Conservation (phyloP, 1,140 invertebrate genomes). For the Lysiphlebus fabarum region DNA sequence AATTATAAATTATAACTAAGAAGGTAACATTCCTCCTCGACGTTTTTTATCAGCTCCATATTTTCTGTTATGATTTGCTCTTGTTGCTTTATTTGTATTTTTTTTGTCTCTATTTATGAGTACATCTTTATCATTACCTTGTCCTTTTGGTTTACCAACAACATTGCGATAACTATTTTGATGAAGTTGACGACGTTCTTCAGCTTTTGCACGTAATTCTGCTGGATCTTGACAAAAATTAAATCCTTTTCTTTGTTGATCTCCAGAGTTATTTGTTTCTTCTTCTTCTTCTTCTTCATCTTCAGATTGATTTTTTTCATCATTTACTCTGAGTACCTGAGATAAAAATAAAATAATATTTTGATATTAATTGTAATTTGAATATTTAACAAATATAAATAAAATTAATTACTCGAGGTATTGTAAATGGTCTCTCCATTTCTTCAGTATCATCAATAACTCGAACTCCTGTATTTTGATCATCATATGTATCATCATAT, state of each 20-base stretch:
- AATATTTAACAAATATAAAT: slow-evolving; percentile 16
- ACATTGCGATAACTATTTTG: slow-evolving; percentile 38
- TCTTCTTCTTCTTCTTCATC: slow-evolving; percentile 34
- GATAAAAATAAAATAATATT: slow-evolving; percentile 11
- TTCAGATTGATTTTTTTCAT: slow-evolving; percentile 29
- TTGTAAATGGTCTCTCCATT: slow-evolving; percentile 50
- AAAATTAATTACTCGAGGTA: slow-evolving; percentile 35
- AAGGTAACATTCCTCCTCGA: slow-evolving; percentile 71
- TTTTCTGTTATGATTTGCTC: slow-evolving; percentile 76
- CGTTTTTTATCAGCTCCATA: slow-evolving; percentile 73
- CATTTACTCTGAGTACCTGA: slow-evolving; percentile 23
- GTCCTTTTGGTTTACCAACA: slow-evolving; percentile 66
- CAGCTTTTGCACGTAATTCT: slow-evolving; percentile 63
- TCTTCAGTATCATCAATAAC: slow-evolving; percentile 59
- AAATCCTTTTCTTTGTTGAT: slow-evolving; percentile 25
- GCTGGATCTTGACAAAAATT: slow-evolving; percentile 76
- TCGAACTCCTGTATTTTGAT: slow-evolving; percentile 60
- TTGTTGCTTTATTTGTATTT: slow-evolving; percentile 67
- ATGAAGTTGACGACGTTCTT: slow-evolving; percentile 54
- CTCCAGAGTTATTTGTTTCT: slow-evolving; percentile 24
- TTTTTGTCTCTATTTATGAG: slow-evolving; percentile 69
- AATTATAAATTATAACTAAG: slow-evolving; percentile 48
- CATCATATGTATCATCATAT: slow-evolving; percentile 82
- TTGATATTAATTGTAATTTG: slow-evolving; percentile 13
- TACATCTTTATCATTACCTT: slow-evolving; percentile 77